Evolutionary conservation across 2,797 vertebrate species (phyloP).

Genomic region (Tauraco hartlaubi): DNA sequence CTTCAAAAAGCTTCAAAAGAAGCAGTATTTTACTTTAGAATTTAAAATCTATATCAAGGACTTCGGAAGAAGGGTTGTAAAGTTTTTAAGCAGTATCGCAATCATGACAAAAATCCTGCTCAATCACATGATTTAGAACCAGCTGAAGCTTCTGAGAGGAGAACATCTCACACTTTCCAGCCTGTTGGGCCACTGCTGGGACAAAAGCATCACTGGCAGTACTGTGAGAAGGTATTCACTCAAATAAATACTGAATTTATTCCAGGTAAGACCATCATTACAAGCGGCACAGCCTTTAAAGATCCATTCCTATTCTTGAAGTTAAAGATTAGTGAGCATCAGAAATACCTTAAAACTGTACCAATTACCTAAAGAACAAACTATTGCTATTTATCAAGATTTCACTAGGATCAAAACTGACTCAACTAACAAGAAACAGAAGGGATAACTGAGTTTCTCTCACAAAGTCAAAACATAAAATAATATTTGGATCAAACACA

Average conservation of each 20-base stretch:
- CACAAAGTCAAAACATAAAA: neutral
- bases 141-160: neutral
- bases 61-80: fast-evolving
- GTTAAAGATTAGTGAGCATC: neutral
- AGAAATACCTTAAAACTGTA: neutral
- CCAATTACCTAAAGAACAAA: neutral
- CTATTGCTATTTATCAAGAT: neutral
- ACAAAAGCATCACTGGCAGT: neutral
- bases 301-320: neutral
- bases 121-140: neutral
- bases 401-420: neutral
- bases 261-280: neutral
- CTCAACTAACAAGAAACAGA: neutral
- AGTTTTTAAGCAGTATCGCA: neutral
- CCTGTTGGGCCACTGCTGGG: neutral
- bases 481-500: neutral
- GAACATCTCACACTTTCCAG: neutral
- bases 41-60: neutral
- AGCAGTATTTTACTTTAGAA: neutral
- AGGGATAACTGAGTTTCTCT: neutral
- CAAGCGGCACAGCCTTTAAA: neutral
- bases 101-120: neutral
- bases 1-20: neutral
- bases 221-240: neutral
- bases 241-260: neutral